Percentiles rank a stretch among this genome's conserved stretches.
Conservation (phyloP, 1,140 invertebrate genomes). For the Apis florea region DNA sequence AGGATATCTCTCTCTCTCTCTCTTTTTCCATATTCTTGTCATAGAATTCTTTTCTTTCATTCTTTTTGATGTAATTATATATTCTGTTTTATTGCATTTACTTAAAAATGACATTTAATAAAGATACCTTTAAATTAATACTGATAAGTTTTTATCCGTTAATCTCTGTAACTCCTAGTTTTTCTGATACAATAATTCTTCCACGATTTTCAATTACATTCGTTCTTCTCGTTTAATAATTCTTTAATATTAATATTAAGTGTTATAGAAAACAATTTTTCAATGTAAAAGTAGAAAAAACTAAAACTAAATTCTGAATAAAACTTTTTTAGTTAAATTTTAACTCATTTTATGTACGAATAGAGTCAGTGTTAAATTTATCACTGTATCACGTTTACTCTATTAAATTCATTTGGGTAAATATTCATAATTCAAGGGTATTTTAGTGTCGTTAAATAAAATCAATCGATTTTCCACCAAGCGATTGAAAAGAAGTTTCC, state of each 20-base stretch:
- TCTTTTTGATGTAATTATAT: no score
- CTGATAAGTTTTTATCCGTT: rapidly evolving
- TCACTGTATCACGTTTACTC: background rate
- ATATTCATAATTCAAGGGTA: no score
- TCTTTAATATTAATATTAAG: background rate
- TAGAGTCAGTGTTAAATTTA: background rate
- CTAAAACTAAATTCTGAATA: no score
- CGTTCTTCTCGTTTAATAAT: background rate
- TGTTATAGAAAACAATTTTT: no score
- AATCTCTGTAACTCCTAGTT: background rate
- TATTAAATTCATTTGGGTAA: no score
- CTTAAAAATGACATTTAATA: no score
- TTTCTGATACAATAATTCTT: background rate
- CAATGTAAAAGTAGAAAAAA: no score
- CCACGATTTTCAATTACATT: background rate
- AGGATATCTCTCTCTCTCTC: background rate
- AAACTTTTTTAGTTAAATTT: background rate
- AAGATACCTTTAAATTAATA: background rate
- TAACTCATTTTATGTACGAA: background rate
- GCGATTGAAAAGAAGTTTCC: background rate
- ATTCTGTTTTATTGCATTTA: no score
- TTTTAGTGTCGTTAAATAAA: no score
- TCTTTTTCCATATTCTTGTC: no score
- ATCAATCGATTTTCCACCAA: background rate
- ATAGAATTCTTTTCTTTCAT: no score